phyloP scores from a whole-genome alignment of 92 coral and sea anemone species.

The Umimayanthus kanabou region DNA sequence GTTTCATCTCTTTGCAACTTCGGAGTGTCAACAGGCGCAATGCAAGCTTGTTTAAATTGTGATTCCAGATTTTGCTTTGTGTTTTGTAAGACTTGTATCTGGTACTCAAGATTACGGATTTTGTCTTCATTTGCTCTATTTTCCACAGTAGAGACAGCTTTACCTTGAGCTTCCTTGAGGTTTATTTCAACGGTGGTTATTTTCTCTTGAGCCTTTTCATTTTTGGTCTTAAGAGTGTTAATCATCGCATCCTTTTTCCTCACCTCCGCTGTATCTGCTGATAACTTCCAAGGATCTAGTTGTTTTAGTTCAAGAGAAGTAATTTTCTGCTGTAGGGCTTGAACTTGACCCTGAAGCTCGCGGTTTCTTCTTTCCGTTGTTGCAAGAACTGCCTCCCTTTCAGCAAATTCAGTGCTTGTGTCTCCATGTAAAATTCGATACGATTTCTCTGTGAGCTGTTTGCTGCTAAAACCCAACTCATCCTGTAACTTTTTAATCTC shows the following conservation, averaged over 20 bases:
- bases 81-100: not conserved
- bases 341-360: constrained; percentile 15
- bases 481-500: constrained; percentile 7
- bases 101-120: constrained; percentile 23
- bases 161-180: constrained; percentile 5
- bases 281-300: not conserved
- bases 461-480: not conserved
- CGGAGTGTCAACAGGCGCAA: not conserved
- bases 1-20: not conserved
- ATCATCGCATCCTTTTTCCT: constrained; percentile 2
- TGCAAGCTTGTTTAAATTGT: not conserved
- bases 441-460: not conserved
- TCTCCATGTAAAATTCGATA: not conserved
- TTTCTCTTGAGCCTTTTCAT: constrained; percentile 10
- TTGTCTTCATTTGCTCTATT: constrained; percentile 22
- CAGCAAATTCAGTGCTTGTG: not conserved
- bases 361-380: not conserved
- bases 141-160: not conserved
- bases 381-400: not conserved
- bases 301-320: constrained; percentile 10
- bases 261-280: not conserved
- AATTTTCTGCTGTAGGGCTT: not conserved
- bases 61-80: constrained; percentile 15
- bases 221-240: constrained; percentile 9
- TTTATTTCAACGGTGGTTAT: constrained; percentile 6